Percentiles rank a stretch among this genome's conserved stretches.
Conservation (phyloP, 1,140 invertebrate genomes). For the Mycetomoellerius zeteki region DNA sequence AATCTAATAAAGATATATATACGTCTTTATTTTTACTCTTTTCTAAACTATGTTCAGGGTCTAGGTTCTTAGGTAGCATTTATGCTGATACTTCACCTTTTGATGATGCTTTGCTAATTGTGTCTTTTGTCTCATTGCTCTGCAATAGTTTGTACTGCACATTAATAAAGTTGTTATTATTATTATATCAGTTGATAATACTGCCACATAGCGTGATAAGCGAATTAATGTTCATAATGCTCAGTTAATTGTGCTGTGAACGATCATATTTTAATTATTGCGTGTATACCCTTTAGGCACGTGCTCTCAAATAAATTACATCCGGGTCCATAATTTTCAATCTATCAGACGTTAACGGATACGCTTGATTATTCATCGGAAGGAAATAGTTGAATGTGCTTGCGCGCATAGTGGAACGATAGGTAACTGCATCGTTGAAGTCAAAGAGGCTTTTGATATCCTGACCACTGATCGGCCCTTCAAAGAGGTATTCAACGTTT, state of each 20-base stretch:
- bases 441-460: constrained; percentile 73
- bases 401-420: constrained; percentile 2
- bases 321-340: constrained; percentile 44
- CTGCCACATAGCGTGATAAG: background rate
- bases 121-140: no score
- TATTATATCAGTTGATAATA: background rate
- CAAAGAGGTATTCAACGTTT: constrained; percentile 59
- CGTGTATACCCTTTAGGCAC: background rate
- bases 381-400: constrained; percentile 50
- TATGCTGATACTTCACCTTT: no score
- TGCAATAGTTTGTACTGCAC: no score
- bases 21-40: no score
- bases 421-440: constrained; percentile 39
- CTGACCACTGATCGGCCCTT: constrained; percentile 63
- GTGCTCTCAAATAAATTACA: constrained; percentile 31
- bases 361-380: constrained; percentile 40
- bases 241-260: constrained; percentile 16
- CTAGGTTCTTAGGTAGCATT: no score
- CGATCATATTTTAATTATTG: background rate
- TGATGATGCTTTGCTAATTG: no score
- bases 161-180: no score
- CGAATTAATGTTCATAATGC: background rate
- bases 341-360: constrained; percentile 6
- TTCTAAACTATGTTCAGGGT: no score
- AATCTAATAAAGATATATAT: background rate